Evolutionary conservation across 2,888 invertebrate species (phyloP), one percentile per base, ranked within the genome.

Genomic region (Drosophila mercatorum): DNA sequence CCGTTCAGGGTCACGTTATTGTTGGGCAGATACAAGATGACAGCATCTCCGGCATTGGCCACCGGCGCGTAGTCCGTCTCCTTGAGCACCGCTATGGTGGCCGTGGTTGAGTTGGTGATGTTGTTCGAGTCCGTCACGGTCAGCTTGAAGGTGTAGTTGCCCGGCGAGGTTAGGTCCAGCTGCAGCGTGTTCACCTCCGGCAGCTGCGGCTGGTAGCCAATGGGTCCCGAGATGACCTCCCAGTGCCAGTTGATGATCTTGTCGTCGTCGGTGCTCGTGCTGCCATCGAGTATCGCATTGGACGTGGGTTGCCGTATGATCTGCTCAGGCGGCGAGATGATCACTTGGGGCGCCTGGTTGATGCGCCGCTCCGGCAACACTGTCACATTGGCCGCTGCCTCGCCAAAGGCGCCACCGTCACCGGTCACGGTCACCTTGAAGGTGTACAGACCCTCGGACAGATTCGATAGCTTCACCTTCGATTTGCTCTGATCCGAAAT

Each of bases 21-120:
- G 91, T 96, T 96, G 0, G 98, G 98, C 64, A 98, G 94, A 93
- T 97, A 97, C 81, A 98, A 95, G 69, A 98, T 97, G 47, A 97
- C 96, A 83, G 98, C 97, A 90, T 97, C 95, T 0, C 98, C 97
- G 53, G 98, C 98, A 94, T 98, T 98, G 0, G 98, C 98, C 92
- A 97, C 97, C 0, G 98, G 98, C 0, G 98, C 98, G 93, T 98
- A 98, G 92, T 99, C 98, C 0, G 95, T 97, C 81, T 97, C 96
- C 93, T 98, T 97, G 22, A 98, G 93, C 14, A 98, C 98, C 4
- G 96, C 97, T 60, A 98, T 96, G 91, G 97, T 97, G 7, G 98
- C 98, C 7, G 95, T 95, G 0, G 97, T 96, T 0, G 95, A 97
- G 91, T 97, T 98, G 65, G 95, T 96, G 0, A 95, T 96, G 82